Evolutionary conservation across 1,140 invertebrate genomes (phyloP).

Genomic region (Ectropis grisescens): DNA sequence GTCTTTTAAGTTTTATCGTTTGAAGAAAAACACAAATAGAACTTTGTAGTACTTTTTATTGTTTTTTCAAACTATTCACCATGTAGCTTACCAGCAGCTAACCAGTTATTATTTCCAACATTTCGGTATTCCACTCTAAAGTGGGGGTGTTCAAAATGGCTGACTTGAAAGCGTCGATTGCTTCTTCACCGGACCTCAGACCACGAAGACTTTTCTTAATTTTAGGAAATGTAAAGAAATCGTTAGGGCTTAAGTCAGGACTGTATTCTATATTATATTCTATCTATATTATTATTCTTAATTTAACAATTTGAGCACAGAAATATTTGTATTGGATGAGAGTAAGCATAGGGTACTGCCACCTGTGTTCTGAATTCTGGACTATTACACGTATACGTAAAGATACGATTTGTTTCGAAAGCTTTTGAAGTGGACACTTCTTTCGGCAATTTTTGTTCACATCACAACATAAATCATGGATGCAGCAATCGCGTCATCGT

Average conservation of each 20-base stretch:
- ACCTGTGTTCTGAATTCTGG: too few relatives aligned
- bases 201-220: not conserved
- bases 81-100: conserved; percentile 1
- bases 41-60: not conserved
- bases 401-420: too few relatives aligned
- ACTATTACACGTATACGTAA: too few relatives aligned
- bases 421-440: too few relatives aligned
- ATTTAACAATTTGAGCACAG: too few relatives aligned
- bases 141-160: not conserved
- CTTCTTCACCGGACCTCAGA: not conserved
- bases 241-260: conserved; percentile 1
- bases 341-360: too few relatives aligned
- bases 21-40: conserved; percentile 1
- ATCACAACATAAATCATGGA: too few relatives aligned
- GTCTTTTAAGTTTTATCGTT: conserved; percentile 2
- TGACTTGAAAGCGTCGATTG: conserved; percentile 1
- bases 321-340: too few relatives aligned
- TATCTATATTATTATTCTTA: too few relatives aligned
- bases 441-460: too few relatives aligned
- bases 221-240: conserved; percentile 2
- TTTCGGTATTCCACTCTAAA: conserved; percentile 1
- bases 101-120: not conserved
- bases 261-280: too few relatives aligned
- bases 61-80: conserved; percentile 1
- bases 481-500: too few relatives aligned